Conservation (phyloP, 1,140 invertebrate species). For the Epicauta chinensis region DNA sequence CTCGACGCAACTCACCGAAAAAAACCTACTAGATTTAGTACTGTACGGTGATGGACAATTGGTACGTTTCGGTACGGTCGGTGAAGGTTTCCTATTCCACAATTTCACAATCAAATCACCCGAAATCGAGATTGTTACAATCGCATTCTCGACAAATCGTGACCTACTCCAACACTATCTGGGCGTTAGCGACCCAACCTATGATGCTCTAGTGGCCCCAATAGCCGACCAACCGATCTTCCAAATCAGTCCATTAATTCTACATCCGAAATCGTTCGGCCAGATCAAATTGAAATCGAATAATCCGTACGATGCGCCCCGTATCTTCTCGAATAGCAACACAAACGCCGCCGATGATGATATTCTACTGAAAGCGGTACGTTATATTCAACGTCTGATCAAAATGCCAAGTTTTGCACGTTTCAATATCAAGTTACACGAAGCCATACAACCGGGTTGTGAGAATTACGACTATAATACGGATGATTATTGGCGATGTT, state of each 20-base stretch:
- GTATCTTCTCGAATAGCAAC: constrained; percentile 57
- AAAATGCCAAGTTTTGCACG: constrained; percentile 39
- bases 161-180: constrained; percentile 15
- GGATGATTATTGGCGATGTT: constrained; percentile 68
- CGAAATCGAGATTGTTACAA: constrained; percentile 55
- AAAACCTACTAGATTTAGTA: constrained; percentile 12
- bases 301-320: constrained; percentile 59
- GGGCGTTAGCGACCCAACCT: constrained; percentile 18
- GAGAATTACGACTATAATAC: constrained; percentile 39
- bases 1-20: constrained; percentile 14
- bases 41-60: constrained; percentile 23
- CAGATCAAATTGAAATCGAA: constrained; percentile 49
- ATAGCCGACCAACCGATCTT: constrained; percentile 23
- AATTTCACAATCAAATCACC: constrained; percentile 39
- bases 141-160: constrained; percentile 40
- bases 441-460: constrained; percentile 46
- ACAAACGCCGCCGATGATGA: constrained; percentile 45
- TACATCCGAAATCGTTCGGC: constrained; percentile 64
- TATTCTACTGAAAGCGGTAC: constrained; percentile 41
- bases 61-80: constrained; percentile 40
- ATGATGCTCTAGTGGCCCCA: constrained; percentile 30
- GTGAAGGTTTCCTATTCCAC: constrained; percentile 47
- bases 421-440: constrained; percentile 41
- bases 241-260: constrained; percentile 58
- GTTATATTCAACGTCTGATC: constrained; percentile 35